Evolutionary conservation across 2,888 invertebrate species (phyloP).

Genomic region (Agriopis leucophaearia): DNA sequence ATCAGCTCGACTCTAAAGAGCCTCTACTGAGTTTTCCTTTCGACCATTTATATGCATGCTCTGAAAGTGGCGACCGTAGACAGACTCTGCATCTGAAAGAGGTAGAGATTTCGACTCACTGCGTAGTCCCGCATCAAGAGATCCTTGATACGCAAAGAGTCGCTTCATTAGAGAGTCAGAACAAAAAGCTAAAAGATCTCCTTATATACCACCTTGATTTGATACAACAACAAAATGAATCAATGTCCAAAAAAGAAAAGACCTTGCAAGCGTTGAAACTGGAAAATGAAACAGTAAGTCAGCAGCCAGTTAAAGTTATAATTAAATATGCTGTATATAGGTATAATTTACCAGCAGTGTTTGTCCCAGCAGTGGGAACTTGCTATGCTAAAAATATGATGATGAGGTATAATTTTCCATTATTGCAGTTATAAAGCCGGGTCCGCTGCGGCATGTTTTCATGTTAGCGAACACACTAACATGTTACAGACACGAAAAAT

Average conservation of each 20-base stretch:
- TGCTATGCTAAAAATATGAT: no score
- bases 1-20: constrained; percentile 80
- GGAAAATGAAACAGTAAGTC: constrained; percentile 92
- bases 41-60: constrained; percentile 91
- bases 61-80: constrained; percentile 69
- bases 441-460: no score
- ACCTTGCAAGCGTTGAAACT: constrained; percentile 89
- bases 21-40: constrained; percentile 88
- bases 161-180: constrained; percentile 82
- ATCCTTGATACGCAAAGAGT: constrained; percentile 70
- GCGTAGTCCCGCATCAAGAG: constrained; percentile 61
- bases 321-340: neutral
- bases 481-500: no score
- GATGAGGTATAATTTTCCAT: no score
- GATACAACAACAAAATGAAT: constrained; percentile 96
- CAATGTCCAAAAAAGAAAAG: constrained; percentile 92
- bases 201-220: constrained; percentile 94
- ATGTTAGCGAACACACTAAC: no score
- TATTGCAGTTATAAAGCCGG: no score
- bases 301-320: neutral
- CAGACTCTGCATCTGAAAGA: constrained; percentile 71
- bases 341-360: neutral
- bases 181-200: constrained; percentile 91
- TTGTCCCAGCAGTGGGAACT: no score
- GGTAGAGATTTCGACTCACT: constrained; percentile 71